phyloP scores from a whole-genome alignment of 2,888 invertebrate species.

The Luffia ferchaultella region DNA sequence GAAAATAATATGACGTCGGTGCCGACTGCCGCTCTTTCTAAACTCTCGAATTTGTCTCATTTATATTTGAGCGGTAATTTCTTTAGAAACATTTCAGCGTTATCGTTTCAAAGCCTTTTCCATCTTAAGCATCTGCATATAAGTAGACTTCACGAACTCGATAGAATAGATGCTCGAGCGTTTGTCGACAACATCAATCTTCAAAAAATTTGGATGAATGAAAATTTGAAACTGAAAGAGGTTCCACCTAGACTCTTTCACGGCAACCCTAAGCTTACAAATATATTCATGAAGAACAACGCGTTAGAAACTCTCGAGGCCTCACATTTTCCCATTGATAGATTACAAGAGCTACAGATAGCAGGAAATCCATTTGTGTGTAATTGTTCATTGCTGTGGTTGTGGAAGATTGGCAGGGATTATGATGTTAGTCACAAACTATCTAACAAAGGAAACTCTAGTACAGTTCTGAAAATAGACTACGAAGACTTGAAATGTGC shows the following conservation, averaged over 20 bases:
- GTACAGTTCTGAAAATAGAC: slow-evolving; percentile 57
- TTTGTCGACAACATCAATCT: slow-evolving; percentile 87
- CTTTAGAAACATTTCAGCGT: slow-evolving; percentile 74
- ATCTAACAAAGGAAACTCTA: slow-evolving; percentile 31
- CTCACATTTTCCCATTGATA: slow-evolving; percentile 84
- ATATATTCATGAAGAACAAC: slow-evolving; percentile 80
- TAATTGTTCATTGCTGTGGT: slow-evolving; percentile 88
- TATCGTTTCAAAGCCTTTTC: slow-evolving; percentile 85
- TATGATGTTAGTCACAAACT: slow-evolving; percentile 44
- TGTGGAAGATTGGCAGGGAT: slow-evolving; percentile 74
- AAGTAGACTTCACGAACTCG: slow-evolving; percentile 72
- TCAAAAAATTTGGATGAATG: slow-evolving; percentile 79
- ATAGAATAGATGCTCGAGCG: slow-evolving; percentile 77
- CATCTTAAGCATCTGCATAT: slow-evolving; percentile 79
- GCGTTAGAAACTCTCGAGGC: slow-evolving; percentile 79
- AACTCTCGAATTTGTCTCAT: slow-evolving; percentile 77
- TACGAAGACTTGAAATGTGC: slow-evolving; percentile 66
- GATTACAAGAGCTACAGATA: slow-evolving; percentile 75
- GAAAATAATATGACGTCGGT: slow-evolving; percentile 84
- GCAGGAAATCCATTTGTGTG: slow-evolving; percentile 86
- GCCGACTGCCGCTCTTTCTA: slow-evolving; percentile 79
- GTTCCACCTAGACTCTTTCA: slow-evolving; percentile 86
- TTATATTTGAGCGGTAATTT: slow-evolving; percentile 83
- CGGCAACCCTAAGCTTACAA: slow-evolving; percentile 79
- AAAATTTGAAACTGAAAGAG: slow-evolving; percentile 75